phyloP scores from a whole-genome alignment of 2,888 invertebrate genomes.

The Tetramorium bicarinatum region DNA sequence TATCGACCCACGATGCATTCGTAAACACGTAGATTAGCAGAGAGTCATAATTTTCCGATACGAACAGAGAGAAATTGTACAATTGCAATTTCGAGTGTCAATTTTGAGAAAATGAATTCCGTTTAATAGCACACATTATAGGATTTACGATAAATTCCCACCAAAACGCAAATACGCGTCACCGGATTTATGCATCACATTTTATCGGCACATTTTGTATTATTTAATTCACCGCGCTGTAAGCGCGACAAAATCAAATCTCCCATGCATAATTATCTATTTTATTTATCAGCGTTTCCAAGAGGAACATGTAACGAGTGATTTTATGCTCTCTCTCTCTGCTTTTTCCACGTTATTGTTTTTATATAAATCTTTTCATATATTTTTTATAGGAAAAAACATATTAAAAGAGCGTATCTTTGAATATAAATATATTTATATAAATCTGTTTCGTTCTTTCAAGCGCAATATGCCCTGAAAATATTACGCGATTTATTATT shows the following conservation, averaged over 20 bases:
- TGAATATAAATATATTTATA: neutral
- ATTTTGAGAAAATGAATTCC: slow-evolving; percentile 17
- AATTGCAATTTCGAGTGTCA: neutral
- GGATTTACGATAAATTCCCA: slow-evolving; percentile 15
- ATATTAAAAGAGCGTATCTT: neutral
- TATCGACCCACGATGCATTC: slow-evolving; percentile 41
- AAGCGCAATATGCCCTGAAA: neutral
- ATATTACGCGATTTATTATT: neutral
- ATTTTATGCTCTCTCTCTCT: neutral
- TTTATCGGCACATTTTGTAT: neutral
- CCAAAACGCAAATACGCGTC: neutral
- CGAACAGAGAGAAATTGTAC: neutral
- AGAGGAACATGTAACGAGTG: neutral
- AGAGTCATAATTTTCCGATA: neutral
- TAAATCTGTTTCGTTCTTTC: neutral
- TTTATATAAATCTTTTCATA: neutral
- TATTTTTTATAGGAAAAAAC: neutral
- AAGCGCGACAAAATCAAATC: slow-evolving; percentile 26
- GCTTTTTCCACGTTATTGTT: neutral
- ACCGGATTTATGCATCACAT: neutral
- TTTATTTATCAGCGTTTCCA: neutral
- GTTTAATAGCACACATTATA: neutral
- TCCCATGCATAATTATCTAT: neutral
- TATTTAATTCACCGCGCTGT: neutral
- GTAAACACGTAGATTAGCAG: slow-evolving; percentile 12